Evolutionary conservation across 2,113 vertebrate species (phyloP), one percentile per base, ranked within the genome.

Genomic region (Anguilla rostrata): DNA sequence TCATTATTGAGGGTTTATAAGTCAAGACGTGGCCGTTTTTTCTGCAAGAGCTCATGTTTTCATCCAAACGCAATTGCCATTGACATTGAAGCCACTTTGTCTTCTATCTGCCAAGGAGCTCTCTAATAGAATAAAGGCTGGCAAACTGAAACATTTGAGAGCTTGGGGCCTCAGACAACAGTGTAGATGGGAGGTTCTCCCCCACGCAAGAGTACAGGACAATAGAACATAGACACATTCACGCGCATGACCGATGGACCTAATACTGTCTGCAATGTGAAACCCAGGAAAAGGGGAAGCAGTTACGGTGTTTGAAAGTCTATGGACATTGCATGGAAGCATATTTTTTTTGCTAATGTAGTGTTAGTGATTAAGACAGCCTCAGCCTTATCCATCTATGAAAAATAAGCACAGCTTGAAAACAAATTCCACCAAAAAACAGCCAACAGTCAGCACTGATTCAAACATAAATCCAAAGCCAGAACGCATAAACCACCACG

Each of bases 61-160:
- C 71, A 84, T 84, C 78, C 88, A 84, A 83, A 88, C 88, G 39
- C 88, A 88, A 57, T 53, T 86, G 75, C 87, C 84, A 86, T 46
- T 39, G 85, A 88, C 87, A 49, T 39, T 57, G 39, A 82, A 56
- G 84, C 85, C 14, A 39, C 29, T 84, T 81, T 57, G 84, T 6
- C 81, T 87, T 56, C 40, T 83, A 82, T 83, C 57, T 88, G 88
- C 78, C 63, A 88, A 86, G 82, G 18, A 56, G 78, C 15, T 78
- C 86, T n/a, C 40, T 82, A n/a, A 89, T 81, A 86, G 41, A 81
- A 75, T 79, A 63, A 83, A 34, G 84, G 49, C 57, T n/a, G 60
- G 40, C 15, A 6, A 15, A 81, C 39, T 41, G 39, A 34, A 14
- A 41, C 2, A 39, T 39, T 5, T 22, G 60, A 66, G 29, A 34